Evolutionary conservation across 2,113 vertebrate species (phyloP), one percentile per base, ranked within the genome.

Genomic region (Lycaon pictus): DNA sequence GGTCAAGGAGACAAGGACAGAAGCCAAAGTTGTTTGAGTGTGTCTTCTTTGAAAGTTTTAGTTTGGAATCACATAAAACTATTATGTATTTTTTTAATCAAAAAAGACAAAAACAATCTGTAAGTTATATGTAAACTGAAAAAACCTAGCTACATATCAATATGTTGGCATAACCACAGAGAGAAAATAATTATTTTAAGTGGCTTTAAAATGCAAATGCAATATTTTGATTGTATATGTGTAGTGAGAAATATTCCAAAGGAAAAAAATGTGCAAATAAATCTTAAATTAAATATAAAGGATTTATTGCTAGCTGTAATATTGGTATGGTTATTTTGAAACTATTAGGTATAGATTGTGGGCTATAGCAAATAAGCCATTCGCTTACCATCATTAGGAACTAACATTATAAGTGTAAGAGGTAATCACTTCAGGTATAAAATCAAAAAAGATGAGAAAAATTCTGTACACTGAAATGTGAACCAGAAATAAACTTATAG

Each of bases 381-480:
- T 37, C 48, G 0, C 0, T 29, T 69, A 84, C 27, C 56, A 4
- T 55, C 32, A 43, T 51, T 74, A 23, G 13, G 22, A 77, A 79
- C 29, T 86, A 88, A 62, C 55, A 85, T 76, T 55, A 19, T 88
- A 29, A 60, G 56, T 9, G 32, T 72, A 92, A 92, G 13, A 37
- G 7, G 82, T 11, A 77, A 85, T 2, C 6, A 65, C 35, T 55
- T 12, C 27, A 63, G 10, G 11, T 58, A 65, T 35, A 93, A 74
- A 80, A 12, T 62, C 29, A 81, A 90, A 88, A 16, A 93, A 53
- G 23, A 25, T 71, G 79, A 43, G 62, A 83, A 97, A 94, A 87
- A 90, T 55, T 95, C 16, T 74, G 12, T 55, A 74, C 32, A 43
- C 2, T 53, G 35, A 86, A 69, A 95, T 95, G 81, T 86, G 2